Evolutionary conservation across 2,888 invertebrate species (phyloP), one percentile per base, ranked within the genome.

Genomic region (Watsonalla binaria): DNA sequence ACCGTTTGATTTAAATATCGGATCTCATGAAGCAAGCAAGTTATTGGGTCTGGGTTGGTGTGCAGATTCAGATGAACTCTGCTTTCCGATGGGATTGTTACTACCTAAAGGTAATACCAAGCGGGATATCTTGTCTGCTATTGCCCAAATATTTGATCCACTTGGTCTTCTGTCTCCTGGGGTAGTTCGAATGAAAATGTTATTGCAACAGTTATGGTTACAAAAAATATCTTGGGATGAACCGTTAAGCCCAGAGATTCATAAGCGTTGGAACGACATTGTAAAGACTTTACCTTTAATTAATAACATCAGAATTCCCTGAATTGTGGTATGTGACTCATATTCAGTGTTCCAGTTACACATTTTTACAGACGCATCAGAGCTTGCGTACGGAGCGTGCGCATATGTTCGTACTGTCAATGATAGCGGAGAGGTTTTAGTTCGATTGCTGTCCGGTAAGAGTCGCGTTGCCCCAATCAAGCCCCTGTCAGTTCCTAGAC

Each of bases 381-480:
- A 69, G 47, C 47, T 50, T 4, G 72, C 70, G 0, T 73, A 70
- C 49, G 71, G 68, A 6, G 65, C 70, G 0, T 70, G 70, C 57
- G 8, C 62, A 0, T 72, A 70, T 52, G 55, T 68, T 0, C 56
- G 63, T 2, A 66, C 57, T 51, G 14, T 51, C 4, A 50, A 60
- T 51, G 15, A 57, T 6, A 2, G 52, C 0, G 61, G 55, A 51
- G 35, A 60, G 0, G 47, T 50, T 0, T n/a, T 45, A 14, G 60
- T 65, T 5, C 49, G 56, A 0, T 53, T 72, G 33, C 15, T 72
- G 11, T 7, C 59, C 0, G 66, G 66, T 1, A 73, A 73, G 42
- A 62, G 64, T 56, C 52, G 58, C 45, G 68, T 71, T 0, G 63
- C 70, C 0, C 66, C 68, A 0, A 51, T 69, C 0, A 71, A 73